Percentiles rank a stretch among this genome's conserved stretches.
Evolutionary conservation across 2,797 vertebrate genomes (phyloP).

Genomic region (Catostomus latipinnis): DNA sequence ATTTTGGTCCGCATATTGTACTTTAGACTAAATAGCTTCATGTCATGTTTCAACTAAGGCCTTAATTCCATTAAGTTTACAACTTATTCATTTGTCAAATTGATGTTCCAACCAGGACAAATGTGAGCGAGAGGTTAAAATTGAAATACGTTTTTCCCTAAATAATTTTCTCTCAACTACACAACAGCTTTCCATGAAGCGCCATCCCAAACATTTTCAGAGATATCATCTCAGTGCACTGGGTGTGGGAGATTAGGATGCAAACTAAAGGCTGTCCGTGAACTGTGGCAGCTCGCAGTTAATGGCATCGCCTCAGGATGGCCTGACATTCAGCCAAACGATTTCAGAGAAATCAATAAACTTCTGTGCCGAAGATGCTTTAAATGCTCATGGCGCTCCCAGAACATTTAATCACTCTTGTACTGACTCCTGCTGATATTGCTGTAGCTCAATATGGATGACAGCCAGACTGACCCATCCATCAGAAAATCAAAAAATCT

Average conservation of each 20-base stretch:
- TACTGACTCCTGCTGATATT: constrained; percentile 8
- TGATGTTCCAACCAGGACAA: background rate
- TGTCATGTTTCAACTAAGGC: background rate
- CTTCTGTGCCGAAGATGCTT: constrained; percentile 43
- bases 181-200: background rate
- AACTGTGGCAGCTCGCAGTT: constrained; percentile 35
- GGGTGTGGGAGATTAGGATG: constrained; percentile 47
- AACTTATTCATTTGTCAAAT: background rate
- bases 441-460: background rate
- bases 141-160: constrained; percentile 1
- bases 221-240: constrained; percentile 21
- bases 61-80: too few relatives aligned
- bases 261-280: constrained; percentile 48
- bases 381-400: constrained; percentile 34
- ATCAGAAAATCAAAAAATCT: constrained; percentile 3
- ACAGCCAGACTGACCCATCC: background rate
- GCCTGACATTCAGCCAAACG: constrained; percentile 52
- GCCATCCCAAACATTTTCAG: background rate
- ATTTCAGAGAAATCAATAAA: constrained; percentile 56
- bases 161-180: constrained; percentile 3
- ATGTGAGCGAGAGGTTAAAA: background rate
- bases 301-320: constrained; percentile 55
- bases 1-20: background rate
- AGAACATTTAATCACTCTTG: constrained; percentile 3
- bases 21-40: background rate